Evolutionary conservation across 2,888 invertebrate genomes (phyloP), one percentile per base, ranked within the genome.

Genomic region (Cephus runcator): DNA sequence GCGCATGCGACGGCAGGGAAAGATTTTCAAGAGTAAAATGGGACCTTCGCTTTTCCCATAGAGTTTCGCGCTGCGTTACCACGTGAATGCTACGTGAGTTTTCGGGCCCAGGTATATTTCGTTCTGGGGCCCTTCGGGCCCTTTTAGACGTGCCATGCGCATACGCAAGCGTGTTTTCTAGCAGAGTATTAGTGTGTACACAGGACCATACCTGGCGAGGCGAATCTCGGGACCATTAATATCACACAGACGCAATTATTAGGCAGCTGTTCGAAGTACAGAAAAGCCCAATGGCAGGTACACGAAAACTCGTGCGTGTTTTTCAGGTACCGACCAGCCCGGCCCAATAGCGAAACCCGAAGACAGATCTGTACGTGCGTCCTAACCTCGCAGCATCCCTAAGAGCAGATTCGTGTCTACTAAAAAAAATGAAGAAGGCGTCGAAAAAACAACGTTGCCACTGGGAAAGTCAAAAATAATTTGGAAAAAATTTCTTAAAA

Each of bases 161-260:
- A 71, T 34, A 33, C 71, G 31, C 12, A 71, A 71, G 71, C 33
- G 56, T 23, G 6, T 56, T 56, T 9, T 23, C 23, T 23, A 23
- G 9, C 56, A 56, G 23, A 23, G 40, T 9, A 23, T 23, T 23
- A 15, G 71, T 71, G 71, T 31, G 71, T 80, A 75, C 78, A 78
- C 76, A 80, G 79, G 82, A 83, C 76, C 83, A 79, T 87, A 87
- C 87, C 86, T 84, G 85, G 79, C 83, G 83, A 83, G 82, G 85
- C 84, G 86, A 88, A 87, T 89, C 85, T 88, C 85, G 84, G 86
- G 83, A 86, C 88, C 88, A 90, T 89, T 89, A 88, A 82, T 82
- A 87, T 87, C 83, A 82, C 56, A 56, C 87, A 84, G 85, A 88
- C 85, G 88, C 88, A 90, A 90, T 90, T 90, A 90, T 88, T 87